Evolutionary conservation across 2,113 vertebrate species (phyloP).

Genomic region (Sceloporus undulatus): DNA sequence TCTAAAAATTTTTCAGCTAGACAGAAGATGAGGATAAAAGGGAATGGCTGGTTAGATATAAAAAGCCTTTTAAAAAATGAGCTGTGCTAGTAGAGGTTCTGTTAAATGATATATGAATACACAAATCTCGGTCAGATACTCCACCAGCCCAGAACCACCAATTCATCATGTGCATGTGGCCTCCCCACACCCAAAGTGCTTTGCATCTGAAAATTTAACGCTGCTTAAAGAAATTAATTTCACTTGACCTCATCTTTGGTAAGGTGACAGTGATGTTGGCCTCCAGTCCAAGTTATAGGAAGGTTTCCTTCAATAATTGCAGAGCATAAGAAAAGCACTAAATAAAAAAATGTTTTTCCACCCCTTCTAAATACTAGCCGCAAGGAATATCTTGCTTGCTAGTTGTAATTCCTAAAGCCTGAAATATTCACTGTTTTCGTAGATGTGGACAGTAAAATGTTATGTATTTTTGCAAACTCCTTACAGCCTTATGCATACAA

Average conservation of each 20-base stretch:
- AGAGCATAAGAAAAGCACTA: conserved; percentile 16
- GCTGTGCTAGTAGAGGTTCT: too few species aligned
- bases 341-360: not conserved
- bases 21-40: too few species aligned
- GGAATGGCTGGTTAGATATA: too few species aligned
- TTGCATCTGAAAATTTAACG: not conserved
- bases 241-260: too few species aligned
- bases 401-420: not conserved
- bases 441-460: not conserved
- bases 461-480: not conserved
- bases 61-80: too few species aligned
- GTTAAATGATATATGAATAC: too few species aligned
- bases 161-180: not conserved
- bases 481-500: not conserved
- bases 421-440: not conserved
- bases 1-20: too few species aligned
- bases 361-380: not conserved
- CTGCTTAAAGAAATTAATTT: not conserved
- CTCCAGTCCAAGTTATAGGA: not conserved
- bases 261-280: not conserved
- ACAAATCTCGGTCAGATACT: not conserved
- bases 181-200: not conserved
- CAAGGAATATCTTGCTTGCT: not conserved
- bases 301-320: not conserved
- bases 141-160: not conserved